Evolutionary conservation across 1,140 invertebrate species (phyloP).

Genomic region (Myzus persicae): DNA sequence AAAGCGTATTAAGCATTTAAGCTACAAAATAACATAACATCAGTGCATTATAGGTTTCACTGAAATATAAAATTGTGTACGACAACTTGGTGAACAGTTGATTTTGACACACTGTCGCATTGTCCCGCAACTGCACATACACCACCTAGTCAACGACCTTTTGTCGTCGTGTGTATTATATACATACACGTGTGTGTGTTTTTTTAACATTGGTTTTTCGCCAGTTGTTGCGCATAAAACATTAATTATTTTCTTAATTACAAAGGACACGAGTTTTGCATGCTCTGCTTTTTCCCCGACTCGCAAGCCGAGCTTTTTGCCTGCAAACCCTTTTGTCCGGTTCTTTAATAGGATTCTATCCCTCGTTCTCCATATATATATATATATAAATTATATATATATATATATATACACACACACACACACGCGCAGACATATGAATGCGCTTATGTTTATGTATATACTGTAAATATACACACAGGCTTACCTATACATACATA

Average conservation of each 20-base stretch:
- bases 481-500: background rate
- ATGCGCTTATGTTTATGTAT: background rate
- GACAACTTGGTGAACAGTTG: background rate
- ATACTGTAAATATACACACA: background rate
- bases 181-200: background rate
- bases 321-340: conserved; percentile 41
- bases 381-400: background rate
- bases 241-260: conserved; percentile 59
- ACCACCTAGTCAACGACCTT: background rate
- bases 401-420: background rate
- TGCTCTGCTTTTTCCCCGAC: conserved; percentile 32
- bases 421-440: background rate
- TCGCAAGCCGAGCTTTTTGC: conserved; percentile 32
- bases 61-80: background rate
- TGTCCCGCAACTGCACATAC: background rate
- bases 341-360: conserved; percentile 43
- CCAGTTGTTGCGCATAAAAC: conserved; percentile 46
- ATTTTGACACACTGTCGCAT: background rate
- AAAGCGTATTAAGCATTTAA: background rate
- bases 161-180: background rate
- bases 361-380: too few relatives aligned
- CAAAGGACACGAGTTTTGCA: conserved; percentile 51
- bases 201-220: conserved; percentile 30
- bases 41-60: background rate
- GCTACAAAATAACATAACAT: background rate